Evolutionary conservation across 2,888 invertebrate species (phyloP).

Genomic region (Nasonia oneida): DNA sequence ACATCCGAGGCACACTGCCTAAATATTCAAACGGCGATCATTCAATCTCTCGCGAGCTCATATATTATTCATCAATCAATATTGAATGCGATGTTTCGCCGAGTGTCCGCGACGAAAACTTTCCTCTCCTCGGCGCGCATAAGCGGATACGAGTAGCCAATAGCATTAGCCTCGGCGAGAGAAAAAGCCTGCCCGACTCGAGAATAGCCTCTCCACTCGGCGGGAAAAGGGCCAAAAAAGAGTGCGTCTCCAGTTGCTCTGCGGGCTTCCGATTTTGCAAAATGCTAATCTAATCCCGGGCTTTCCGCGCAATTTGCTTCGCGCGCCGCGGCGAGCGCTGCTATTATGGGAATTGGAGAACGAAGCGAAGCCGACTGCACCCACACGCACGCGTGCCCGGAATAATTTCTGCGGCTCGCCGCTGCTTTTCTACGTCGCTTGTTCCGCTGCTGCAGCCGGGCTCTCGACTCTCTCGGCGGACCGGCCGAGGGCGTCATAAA

Average conservation of each 20-base stretch:
- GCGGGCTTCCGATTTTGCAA: slow-evolving; percentile 34
- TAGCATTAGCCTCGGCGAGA: no score
- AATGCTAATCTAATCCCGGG: slow-evolving; percentile 57
- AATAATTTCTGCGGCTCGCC: slow-evolving; percentile 15
- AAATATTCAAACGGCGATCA: background rate
- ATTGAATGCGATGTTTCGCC: no score
- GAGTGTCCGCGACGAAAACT: background rate
- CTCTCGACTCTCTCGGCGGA: background rate
- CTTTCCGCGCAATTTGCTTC: slow-evolving; percentile 56
- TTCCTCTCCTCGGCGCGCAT: background rate
- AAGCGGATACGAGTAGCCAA: no score
- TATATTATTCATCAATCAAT: background rate
- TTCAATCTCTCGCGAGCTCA: background rate
- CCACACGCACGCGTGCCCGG: slow-evolving; percentile 15
- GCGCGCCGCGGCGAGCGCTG: background rate
- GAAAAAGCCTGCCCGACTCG: background rate
- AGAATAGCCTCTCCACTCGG: slow-evolving; percentile 26
- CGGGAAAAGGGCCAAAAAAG: no score
- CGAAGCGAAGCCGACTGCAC: background rate
- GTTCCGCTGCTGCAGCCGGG: background rate
- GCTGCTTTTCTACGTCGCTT: background rate
- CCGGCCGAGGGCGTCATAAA: no score
- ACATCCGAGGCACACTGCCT: background rate
- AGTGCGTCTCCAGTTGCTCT: background rate
- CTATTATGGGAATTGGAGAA: slow-evolving; percentile 41